Evolutionary conservation across 2,888 invertebrate genomes (phyloP).

Genomic region (Cecidostiba fungosa): DNA sequence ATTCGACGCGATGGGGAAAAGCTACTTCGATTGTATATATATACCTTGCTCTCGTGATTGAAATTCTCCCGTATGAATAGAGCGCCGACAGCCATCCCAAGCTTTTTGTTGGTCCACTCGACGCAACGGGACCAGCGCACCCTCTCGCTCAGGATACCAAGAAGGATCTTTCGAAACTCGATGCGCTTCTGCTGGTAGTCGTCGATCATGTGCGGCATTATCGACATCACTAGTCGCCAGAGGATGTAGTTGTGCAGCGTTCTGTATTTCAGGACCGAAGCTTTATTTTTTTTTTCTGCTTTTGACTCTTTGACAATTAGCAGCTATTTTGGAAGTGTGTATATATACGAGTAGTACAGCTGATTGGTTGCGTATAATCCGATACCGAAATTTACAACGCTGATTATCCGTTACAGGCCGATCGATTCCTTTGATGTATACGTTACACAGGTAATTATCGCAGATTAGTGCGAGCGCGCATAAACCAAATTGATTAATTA

Average conservation of each 20-base stretch:
- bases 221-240: conserved; percentile 89
- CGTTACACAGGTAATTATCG: background rate
- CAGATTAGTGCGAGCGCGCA: background rate
- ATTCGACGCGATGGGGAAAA: too few species aligned
- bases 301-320: too few species aligned
- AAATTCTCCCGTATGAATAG: conserved; percentile 92
- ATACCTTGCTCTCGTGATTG: conserved; percentile 90
- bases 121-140: conserved; percentile 91
- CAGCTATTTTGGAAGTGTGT: too few species aligned
- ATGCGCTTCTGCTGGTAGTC: conserved; percentile 88
- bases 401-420: background rate
- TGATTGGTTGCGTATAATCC: background rate
- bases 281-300: too few species aligned
- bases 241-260: conserved; percentile 89
- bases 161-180: conserved; percentile 88
- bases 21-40: too few species aligned
- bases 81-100: conserved; percentile 93
- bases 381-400: too few species aligned
- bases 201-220: conserved; percentile 89
- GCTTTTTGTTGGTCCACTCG: conserved; percentile 92
- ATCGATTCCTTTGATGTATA: background rate
- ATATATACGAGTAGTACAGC: too few species aligned
- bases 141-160: conserved; percentile 88
- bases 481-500: background rate
- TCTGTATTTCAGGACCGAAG: conserved; percentile 79